Percentiles rank a stretch among this genome's conserved stretches.
These are phyloP conservation scores for Mastomys coucha DNA, from an alignment of 2,113 vertebrate genomes.

Conservation along the genomic window DNA sequence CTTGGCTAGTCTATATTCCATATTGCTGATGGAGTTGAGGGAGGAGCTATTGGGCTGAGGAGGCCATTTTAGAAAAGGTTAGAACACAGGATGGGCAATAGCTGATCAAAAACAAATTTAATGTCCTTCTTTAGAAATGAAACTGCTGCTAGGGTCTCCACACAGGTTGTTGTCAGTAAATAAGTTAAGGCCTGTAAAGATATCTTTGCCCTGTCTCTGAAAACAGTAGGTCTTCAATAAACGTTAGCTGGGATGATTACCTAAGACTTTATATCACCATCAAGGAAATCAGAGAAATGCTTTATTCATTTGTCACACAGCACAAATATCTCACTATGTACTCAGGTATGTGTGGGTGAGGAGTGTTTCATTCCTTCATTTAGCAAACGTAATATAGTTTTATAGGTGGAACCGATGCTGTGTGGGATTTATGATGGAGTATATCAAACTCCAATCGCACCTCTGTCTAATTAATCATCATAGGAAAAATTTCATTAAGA, in stretches of 20 bases:
- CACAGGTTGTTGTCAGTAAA: neutral
- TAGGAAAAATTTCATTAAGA: conserved; percentile 26
- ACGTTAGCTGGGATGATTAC: conserved; percentile 11
- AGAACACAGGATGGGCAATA: neutral
- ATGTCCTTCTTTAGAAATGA: neutral
- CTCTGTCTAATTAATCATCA: neutral
- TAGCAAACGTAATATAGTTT: conserved; percentile 25
- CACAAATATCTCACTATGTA: neutral
- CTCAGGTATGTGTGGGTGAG: neutral
- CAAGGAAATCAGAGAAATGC: neutral
- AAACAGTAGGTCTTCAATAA: conserved; percentile 42
- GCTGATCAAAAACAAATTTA: conserved; percentile 1
- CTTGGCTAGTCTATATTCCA: neutral
- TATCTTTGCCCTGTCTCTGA: conserved; percentile 22
- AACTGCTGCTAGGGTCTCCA: neutral
- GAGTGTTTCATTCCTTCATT: conserved; percentile 13
- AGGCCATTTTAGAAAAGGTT: neutral
- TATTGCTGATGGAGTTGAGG: neutral
- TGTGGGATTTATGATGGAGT: neutral
- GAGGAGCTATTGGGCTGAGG: neutral
- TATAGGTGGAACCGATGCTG: neutral
- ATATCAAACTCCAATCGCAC: neutral
- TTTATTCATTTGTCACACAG: neutral
- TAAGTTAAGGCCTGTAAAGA: neutral
- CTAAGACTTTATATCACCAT: conserved; percentile 14